These are phyloP conservation scores for Adrianichthys oophorus DNA, from an alignment of 2,797 vertebrate species.

Conservation along the genomic window DNA sequence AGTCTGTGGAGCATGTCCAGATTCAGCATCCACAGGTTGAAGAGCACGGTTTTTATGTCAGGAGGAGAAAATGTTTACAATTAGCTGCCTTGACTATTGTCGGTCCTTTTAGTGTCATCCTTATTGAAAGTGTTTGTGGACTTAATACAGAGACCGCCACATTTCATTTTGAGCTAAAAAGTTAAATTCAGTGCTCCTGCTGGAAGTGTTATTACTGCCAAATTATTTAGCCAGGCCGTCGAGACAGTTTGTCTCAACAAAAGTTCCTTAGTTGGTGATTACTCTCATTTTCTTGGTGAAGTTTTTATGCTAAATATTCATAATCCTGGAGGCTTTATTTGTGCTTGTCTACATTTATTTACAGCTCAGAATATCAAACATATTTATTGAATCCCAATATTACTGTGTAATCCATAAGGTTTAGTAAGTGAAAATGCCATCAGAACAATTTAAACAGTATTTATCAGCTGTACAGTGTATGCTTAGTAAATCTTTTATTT, in stretches of 20 bases:
- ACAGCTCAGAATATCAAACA: slow-evolving; percentile 31
- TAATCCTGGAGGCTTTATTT: slow-evolving; percentile 30
- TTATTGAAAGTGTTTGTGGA: slow-evolving; percentile 14
- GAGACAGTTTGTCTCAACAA: slow-evolving; percentile 34
- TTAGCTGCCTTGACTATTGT: slow-evolving; percentile 33
- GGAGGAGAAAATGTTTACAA: slow-evolving; percentile 48
- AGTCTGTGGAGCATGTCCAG: slow-evolving; percentile 26
- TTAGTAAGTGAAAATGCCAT: slow-evolving; percentile 42
- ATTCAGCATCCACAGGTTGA: slow-evolving; percentile 43
- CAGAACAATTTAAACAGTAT: slow-evolving; percentile 43
- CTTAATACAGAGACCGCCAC: slow-evolving; percentile 23
- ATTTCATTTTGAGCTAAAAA: slow-evolving; percentile 27
- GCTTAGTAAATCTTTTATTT: slow-evolving; percentile 40
- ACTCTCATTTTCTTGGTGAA: slow-evolving; percentile 38
- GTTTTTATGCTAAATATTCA: slow-evolving; percentile 32
- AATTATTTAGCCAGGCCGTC: slow-evolving; percentile 34
- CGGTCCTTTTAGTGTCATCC: slow-evolving; percentile 18
- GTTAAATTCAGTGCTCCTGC: slow-evolving; percentile 34
- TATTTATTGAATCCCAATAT: slow-evolving; percentile 43
- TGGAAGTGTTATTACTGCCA: slow-evolving; percentile 32
- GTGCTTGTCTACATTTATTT: slow-evolving; percentile 45
- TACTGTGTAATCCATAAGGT: slow-evolving; percentile 39
- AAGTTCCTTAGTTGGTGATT: slow-evolving; percentile 47
- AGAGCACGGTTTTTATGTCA: slow-evolving; percentile 42
- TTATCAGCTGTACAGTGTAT: slow-evolving; percentile 33